Evolutionary conservation across 2,797 vertebrate species (phyloP).

Genomic region (Sebastes oblongus): DNA sequence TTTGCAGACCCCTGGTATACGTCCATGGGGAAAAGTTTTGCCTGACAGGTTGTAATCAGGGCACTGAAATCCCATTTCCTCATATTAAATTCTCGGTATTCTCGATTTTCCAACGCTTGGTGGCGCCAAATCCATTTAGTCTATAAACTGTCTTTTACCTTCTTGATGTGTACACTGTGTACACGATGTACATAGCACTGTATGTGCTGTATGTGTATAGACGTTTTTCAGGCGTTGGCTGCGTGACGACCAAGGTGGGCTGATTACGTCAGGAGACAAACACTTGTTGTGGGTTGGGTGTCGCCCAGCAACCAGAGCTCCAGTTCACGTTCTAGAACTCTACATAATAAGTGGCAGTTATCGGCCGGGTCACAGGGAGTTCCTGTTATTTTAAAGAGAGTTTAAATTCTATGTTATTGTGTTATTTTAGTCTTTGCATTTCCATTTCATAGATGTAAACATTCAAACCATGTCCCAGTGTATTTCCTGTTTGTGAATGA

Average conservation of each 20-base stretch:
- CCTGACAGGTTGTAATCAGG: not conserved
- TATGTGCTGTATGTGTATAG: no score
- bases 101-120: conserved; percentile 25
- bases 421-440: accelerated
- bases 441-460: no score
- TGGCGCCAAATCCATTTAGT: conserved; percentile 33
- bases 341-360: not conserved
- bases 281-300: no score
- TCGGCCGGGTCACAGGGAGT: no score
- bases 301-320: not conserved
- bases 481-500: no score
- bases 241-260: not conserved
- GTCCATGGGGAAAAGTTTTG: not conserved
- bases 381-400: no score
- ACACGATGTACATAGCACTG: no score
- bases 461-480: no score
- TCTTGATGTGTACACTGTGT: not conserved
- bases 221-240: not conserved
- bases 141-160: accelerated
- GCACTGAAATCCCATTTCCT: accelerated
- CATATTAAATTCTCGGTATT: not conserved
- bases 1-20: no score
- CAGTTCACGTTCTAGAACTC: not conserved
- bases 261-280: not conserved
- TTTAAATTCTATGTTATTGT: no score